phyloP scores from a whole-genome alignment of 2,888 invertebrate species.

The Hypena proboscidalis region DNA sequence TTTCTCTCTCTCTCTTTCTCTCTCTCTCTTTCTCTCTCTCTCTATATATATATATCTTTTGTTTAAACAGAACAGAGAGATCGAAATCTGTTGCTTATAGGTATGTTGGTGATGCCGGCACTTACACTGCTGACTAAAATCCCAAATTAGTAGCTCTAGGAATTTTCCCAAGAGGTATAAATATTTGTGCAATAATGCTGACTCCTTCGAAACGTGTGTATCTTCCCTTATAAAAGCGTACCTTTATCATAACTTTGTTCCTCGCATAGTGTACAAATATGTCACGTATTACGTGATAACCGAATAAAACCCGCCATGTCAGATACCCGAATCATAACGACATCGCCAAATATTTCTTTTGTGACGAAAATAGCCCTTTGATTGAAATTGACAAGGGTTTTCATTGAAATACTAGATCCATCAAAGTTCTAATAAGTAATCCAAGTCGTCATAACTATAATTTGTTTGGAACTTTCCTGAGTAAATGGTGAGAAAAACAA shows the following conservation, averaged over 20 bases:
- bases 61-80: too few relatives aligned
- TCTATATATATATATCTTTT: too few relatives aligned
- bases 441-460: conserved; percentile 5
- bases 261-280: not conserved
- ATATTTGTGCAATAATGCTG: too few relatives aligned
- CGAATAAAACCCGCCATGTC: conserved; percentile 2
- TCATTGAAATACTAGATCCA: conserved; percentile 10
- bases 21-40: too few relatives aligned
- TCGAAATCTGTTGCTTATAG: too few relatives aligned
- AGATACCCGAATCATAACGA: conserved; percentile 23
- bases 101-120: too few relatives aligned
- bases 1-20: too few relatives aligned
- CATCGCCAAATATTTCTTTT: conserved; percentile 18
- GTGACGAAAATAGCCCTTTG: conserved; percentile 14
- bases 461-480: not conserved
- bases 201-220: too few relatives aligned
- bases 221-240: too few relatives aligned
- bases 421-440: conserved; percentile 8
- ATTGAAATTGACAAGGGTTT: conserved; percentile 42
- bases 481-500: not conserved
- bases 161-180: too few relatives aligned
- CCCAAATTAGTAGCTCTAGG: too few relatives aligned
- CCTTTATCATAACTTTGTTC: not conserved
- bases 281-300: not conserved
- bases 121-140: too few relatives aligned